A percentile compares a stretch with the other conserved stretches of the same genome.
These are phyloP conservation scores for Piscicola geometra DNA, from an alignment of 2,888 invertebrate genomes.

Conservation along the genomic window DNA sequence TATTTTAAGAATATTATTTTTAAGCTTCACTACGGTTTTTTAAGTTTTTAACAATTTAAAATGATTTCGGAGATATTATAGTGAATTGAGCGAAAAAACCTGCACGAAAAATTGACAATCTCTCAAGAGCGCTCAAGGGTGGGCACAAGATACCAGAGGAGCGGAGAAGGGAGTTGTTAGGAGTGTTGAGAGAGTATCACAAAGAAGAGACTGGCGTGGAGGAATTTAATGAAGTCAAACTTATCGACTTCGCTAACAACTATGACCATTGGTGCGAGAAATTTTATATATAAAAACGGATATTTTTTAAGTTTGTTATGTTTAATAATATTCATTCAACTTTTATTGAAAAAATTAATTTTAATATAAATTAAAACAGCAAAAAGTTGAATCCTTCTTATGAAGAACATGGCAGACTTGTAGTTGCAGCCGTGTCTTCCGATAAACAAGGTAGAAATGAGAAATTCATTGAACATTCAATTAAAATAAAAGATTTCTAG, in stretches of 20 bases:
- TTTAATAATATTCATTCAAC: no score
- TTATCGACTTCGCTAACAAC: not conserved
- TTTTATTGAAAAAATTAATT: not conserved
- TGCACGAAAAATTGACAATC: no score
- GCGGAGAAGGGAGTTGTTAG: not conserved
- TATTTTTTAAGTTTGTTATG: no score
- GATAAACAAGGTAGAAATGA: conserved; percentile 57
- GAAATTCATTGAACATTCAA: no score
- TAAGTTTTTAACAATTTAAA: not conserved
- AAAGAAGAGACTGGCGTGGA: not conserved
- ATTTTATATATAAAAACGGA: not conserved
- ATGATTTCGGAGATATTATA: no score
- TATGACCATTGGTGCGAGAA: not conserved
- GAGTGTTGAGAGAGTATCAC: not conserved
- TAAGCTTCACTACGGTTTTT: not conserved
- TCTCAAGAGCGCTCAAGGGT: not conserved
- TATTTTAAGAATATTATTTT: not conserved
- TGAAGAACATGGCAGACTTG: conserved; percentile 54
- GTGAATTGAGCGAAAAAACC: no score
- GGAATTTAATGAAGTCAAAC: not conserved
- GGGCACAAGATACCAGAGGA: not conserved
- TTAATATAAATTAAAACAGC: conserved; percentile 37
- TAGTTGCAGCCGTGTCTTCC: conserved; percentile 53
- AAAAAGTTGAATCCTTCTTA: conserved; percentile 49
- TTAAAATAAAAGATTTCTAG: no score